Percentiles rank a stretch among this genome's conserved stretches.
Evolutionary conservation across 2,797 vertebrate genomes (phyloP).

Genomic region (Sebastes matsubarae): DNA sequence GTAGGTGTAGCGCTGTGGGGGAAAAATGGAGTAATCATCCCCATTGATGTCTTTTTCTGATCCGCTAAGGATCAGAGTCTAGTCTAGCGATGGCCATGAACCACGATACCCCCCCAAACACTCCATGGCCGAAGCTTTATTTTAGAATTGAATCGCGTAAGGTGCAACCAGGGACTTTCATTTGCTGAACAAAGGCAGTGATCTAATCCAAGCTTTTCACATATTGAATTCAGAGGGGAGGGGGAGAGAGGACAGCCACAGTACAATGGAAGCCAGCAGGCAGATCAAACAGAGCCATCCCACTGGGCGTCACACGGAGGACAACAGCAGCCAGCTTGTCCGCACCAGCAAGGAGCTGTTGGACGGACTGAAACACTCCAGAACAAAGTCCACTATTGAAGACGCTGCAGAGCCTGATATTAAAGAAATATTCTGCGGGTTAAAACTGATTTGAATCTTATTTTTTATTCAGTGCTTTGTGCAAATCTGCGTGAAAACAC

Average conservation of each 20-base stretch:
- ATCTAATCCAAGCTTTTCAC: conserved; percentile 66
- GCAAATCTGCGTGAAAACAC: background rate
- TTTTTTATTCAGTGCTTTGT: background rate
- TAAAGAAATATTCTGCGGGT: background rate
- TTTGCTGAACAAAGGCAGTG: conserved; percentile 64
- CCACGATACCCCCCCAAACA: background rate
- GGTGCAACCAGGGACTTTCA: conserved; percentile 41
- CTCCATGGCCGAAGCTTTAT: conserved; percentile 22
- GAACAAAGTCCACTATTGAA: conserved; percentile 73
- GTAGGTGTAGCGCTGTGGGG: conserved; percentile 29
- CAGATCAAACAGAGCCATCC: conserved; percentile 71
- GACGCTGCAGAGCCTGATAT: background rate
- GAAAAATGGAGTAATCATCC: conserved; percentile 44
- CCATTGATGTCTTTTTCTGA: conserved; percentile 47
- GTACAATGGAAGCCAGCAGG: conserved; percentile 70
- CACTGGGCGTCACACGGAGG: conserved; percentile 61
- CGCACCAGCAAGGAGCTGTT: conserved; percentile 44
- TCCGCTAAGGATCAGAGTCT: conserved; percentile 16
- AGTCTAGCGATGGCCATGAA: background rate
- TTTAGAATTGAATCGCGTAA: conserved; percentile 41
- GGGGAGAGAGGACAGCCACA: conserved; percentile 7
- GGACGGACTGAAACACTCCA: conserved; percentile 20
- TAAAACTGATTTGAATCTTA: background rate
- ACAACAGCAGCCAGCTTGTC: conserved; percentile 68
- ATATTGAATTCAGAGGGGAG: conserved; percentile 53